Conservation (phyloP, 2,888 invertebrate genomes). For the Tricholauxania praeusta region DNA sequence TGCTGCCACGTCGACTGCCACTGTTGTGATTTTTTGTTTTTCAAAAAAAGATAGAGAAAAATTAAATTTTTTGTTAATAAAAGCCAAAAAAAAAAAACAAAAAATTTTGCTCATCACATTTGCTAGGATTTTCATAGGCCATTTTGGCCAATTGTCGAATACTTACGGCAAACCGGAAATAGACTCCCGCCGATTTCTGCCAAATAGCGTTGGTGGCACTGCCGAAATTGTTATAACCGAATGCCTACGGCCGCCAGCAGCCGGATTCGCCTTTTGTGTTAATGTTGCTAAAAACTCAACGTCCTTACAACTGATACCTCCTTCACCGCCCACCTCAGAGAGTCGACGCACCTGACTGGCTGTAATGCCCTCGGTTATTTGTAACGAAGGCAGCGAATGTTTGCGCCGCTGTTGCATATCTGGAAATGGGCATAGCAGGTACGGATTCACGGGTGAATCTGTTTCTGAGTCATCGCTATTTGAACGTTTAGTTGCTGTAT, state of each 20-base stretch:
- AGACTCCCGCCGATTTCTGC: slow-evolving; percentile 84
- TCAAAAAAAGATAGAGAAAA: slow-evolving; percentile 58
- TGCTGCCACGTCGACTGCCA: slow-evolving; percentile 66
- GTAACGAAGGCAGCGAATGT: slow-evolving; percentile 85
- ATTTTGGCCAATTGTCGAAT: neutral
- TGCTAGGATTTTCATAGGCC: too few species aligned
- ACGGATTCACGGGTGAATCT: slow-evolving; percentile 85
- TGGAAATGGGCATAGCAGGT: slow-evolving; percentile 83
- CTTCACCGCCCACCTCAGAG: slow-evolving; percentile 82
- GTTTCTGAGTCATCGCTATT: slow-evolving; percentile 75
- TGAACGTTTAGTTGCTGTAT: slow-evolving; percentile 60
- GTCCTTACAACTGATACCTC: slow-evolving; percentile 82
- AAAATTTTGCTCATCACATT: too few species aligned
- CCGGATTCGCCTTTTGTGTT: slow-evolving; percentile 74
- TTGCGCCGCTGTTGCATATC: slow-evolving; percentile 81
- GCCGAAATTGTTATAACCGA: slow-evolving; percentile 89
- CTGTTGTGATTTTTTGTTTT: slow-evolving; percentile 42
- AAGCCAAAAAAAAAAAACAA: too few species aligned
- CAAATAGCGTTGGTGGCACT: slow-evolving; percentile 83
- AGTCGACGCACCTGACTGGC: slow-evolving; percentile 87
- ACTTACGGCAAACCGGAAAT: slow-evolving; percentile 78
- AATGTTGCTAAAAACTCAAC: slow-evolving; percentile 88
- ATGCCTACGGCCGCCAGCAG: slow-evolving; percentile 83
- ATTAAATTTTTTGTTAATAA: neutral
- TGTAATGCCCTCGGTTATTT: slow-evolving; percentile 86